Base-by-base conservation (phyloP, 2,113 vertebrate genomes). In the Pholis gunnellus region DNA sequence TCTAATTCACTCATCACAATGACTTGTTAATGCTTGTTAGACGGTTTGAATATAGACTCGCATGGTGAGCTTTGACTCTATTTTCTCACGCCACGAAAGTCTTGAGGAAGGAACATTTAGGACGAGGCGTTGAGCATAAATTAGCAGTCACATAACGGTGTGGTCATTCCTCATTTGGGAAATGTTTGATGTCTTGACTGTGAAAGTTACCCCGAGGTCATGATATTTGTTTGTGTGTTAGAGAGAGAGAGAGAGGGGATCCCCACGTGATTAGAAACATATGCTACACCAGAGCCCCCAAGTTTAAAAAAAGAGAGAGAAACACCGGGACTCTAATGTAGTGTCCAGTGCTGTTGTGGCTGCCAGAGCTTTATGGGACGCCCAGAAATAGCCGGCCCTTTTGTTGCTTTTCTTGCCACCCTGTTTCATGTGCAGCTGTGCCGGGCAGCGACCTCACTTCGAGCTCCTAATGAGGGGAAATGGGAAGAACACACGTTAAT, bases 381-480 rank as follows among this genome's bases (percentile, higher is more conserved):
- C 81, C 89, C 88, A 66, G 72, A 91, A 93, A 91, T 91, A 93
- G 78, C 66, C 29, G 0, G 40, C 38, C 10, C 46, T 74, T 82
- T 89, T 87, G 70, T 75, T 67, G 72, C 74, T 78, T 75, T 15
- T 65, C 66, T 34, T 82, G 82, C 83, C 79, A 67, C 85, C 2
- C 52, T 67, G 72, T 46, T 89, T 79, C 82, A 77, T 40, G 87
- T 83, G 89, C 88, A 92, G 93, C 92, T 93, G 90, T 86, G 46
- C 73, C 4, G 79, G 78, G 64, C 78, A 81, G 74, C 54, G 38
- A 78, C 81, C 84, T 82, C 83, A 18, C 77, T 84, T 11, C 56
- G 52, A 68, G 86, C 25, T 86, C 79, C 83, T 73, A 89, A 81
- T 86, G 69, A 68, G 84, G 71, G 69, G 44, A 84, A 89, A 88